Evolutionary conservation across 2,113 vertebrate species (phyloP).

Genomic region (Sialia sialis): DNA sequence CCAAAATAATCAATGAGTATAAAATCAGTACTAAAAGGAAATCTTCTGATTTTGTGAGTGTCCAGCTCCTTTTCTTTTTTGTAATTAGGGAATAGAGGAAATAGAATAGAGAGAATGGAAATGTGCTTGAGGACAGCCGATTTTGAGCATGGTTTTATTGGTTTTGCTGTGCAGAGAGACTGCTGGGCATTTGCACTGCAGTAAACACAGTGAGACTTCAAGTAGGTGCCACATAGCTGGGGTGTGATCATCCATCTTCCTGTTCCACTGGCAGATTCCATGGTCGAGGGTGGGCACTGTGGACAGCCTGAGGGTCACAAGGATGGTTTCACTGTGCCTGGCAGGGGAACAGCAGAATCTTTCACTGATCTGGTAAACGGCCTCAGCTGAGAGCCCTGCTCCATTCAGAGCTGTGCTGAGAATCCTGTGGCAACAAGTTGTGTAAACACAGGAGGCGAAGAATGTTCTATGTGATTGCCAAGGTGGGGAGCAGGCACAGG

Average conservation of each 20-base stretch:
- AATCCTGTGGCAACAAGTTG: neutral
- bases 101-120: neutral
- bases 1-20: too few species aligned
- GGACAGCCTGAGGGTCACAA: neutral
- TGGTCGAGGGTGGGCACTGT: neutral
- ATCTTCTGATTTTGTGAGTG: too few species aligned
- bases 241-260: neutral
- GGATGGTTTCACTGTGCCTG: neutral
- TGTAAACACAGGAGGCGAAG: neutral
- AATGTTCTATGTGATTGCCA: neutral
- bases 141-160: neutral
- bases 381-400: neutral
- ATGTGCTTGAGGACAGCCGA: neutral
- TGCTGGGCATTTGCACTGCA: neutral
- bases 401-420: neutral
- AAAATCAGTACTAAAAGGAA: too few species aligned
- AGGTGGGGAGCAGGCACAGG: neutral
- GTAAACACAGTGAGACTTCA: neutral
- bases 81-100: neutral
- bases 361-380: neutral
- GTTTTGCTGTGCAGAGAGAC: neutral
- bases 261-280: neutral
- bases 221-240: neutral
- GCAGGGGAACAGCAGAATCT: neutral
- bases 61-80: too few species aligned